A percentile compares a stretch with the other conserved stretches of the same genome.
These are phyloP conservation scores for Charanyca ferruginea DNA, from an alignment of 2,888 invertebrate genomes.

Conservation along the genomic window DNA sequence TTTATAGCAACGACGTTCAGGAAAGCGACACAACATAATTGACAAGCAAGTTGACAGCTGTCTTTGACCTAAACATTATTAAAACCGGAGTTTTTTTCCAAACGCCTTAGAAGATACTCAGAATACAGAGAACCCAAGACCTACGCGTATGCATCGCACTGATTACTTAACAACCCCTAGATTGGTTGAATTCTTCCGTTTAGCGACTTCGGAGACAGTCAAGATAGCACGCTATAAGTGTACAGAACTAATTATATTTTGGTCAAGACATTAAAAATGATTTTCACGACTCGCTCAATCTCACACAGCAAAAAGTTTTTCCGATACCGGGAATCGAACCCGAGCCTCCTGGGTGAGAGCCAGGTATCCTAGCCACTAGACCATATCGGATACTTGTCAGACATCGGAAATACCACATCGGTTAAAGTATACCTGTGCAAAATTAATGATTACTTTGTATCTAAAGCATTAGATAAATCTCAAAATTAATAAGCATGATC, in stretches of 20 bases:
- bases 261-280: neutral
- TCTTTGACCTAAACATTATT: slow-evolving; percentile 31
- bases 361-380: slow-evolving; percentile 92
- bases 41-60: slow-evolving; percentile 60
- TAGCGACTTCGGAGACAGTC: too few relatives aligned
- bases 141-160: neutral
- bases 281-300: neutral
- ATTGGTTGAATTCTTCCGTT: neutral
- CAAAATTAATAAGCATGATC: neutral
- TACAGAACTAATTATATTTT: too few relatives aligned
- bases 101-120: slow-evolving; percentile 29
- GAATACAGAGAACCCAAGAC: neutral
- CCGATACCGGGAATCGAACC: slow-evolving; percentile 92
- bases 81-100: slow-evolving; percentile 19
- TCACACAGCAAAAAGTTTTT: slow-evolving; percentile 81
- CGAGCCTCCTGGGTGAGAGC: slow-evolving; percentile 92
- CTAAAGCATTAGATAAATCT: slow-evolving; percentile 19
- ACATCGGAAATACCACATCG: neutral
- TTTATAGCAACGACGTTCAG: slow-evolving; percentile 8
- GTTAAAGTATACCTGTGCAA: neutral
- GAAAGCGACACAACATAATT: slow-evolving; percentile 32
- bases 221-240: too few relatives aligned
- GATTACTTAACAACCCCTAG: neutral
- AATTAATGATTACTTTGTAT: slow-evolving; percentile 1
- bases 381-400: slow-evolving; percentile 87